phyloP scores from a whole-genome alignment of 1,140 invertebrate species.

The Calliopsis andreniformis region DNA sequence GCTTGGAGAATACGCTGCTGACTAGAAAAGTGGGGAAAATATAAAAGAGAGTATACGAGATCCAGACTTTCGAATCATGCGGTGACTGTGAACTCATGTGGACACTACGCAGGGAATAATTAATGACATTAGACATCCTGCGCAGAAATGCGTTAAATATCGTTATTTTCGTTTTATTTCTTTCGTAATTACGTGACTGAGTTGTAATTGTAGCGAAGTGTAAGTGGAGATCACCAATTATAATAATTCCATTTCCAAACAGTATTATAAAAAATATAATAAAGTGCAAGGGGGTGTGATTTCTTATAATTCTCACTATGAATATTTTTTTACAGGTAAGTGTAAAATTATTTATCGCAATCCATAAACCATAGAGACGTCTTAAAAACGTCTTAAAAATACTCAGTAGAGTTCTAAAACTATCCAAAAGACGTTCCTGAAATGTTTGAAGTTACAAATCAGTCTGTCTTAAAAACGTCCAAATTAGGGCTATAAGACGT shows the following conservation, averaged over 20 bases:
- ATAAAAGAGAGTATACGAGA: conserved; percentile 57
- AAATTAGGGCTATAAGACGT: no score
- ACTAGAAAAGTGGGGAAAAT: conserved; percentile 48
- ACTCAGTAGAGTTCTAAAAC: no score
- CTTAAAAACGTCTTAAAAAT: no score
- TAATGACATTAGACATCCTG: not conserved
- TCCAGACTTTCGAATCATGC: conserved; percentile 40
- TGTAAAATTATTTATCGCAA: not conserved
- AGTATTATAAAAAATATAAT: not conserved
- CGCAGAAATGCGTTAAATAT: not conserved
- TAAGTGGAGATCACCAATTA: no score
- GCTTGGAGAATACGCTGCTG: not conserved
- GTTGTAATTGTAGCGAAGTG: not conserved
- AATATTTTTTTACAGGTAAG: conserved; percentile 14
- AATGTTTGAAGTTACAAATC: no score
- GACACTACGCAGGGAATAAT: not conserved
- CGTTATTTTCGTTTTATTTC: no score
- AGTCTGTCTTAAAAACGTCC: no score
- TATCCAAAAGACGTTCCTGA: no score
- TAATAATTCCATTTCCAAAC: not conserved
- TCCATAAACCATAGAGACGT: no score
- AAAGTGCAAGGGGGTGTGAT: not conserved
- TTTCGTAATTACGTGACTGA: not conserved
- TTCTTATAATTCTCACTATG: not conserved
- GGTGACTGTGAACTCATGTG: not conserved